Evolutionary conservation across 2,797 vertebrate species (phyloP).

Genomic region (Ptychobarbus kaznakovi): DNA sequence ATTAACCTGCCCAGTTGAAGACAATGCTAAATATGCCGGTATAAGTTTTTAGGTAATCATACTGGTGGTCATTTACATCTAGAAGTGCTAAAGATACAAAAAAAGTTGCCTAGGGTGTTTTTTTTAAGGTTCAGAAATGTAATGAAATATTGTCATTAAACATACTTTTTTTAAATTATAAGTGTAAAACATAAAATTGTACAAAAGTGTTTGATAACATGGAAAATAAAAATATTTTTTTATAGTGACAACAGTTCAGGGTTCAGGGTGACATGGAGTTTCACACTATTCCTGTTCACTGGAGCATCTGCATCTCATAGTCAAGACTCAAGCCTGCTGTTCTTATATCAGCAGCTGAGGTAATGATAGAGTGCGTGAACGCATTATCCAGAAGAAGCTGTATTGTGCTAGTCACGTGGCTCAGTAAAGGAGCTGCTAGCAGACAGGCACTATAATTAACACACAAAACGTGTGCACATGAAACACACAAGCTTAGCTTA

Average conservation of each 20-base stretch:
- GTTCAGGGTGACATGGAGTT: constrained; percentile 16
- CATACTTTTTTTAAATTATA: background rate
- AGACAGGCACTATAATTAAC: constrained; percentile 49
- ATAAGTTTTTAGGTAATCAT: background rate
- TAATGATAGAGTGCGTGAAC: constrained; percentile 50
- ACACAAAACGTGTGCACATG: constrained; percentile 4
- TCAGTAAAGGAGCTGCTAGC: constrained; percentile 29
- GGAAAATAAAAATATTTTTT: background rate
- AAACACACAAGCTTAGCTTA: constrained; percentile 7
- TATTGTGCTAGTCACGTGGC: constrained; percentile 31
- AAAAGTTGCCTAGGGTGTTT: background rate
- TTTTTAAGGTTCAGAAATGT: background rate
- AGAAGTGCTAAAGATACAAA: background rate
- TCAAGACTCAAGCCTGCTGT: constrained; percentile 21
- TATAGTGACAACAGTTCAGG: background rate
- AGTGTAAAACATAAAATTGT: background rate
- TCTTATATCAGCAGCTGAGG: constrained; percentile 38
- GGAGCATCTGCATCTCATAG: constrained; percentile 32
- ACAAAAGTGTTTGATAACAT: background rate
- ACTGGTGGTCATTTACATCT: background rate
- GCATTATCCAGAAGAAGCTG: constrained; percentile 30
- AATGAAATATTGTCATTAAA: background rate
- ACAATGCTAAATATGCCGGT: background rate
- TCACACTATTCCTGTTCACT: constrained; percentile 39
- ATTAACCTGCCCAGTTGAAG: no score